Evolutionary conservation across 2,888 invertebrate genomes (phyloP), one percentile per base, ranked within the genome.

Genomic region (Cryptocheilus praepositus): DNA sequence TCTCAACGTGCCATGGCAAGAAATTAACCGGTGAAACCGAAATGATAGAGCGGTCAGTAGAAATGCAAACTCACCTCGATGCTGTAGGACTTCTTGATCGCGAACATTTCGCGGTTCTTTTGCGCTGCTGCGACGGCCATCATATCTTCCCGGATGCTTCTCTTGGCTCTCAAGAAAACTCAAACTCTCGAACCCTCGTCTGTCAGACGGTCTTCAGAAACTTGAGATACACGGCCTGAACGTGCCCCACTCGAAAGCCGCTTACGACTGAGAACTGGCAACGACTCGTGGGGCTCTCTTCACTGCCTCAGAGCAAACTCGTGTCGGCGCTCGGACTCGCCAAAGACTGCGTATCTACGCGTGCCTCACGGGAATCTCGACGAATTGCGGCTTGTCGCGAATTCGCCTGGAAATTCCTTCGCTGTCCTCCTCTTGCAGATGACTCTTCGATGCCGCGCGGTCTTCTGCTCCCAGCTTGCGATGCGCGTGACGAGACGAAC

Each of bases 51-150:
- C 0, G 18, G n/a, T n/a, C n/a, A n/a, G n/a, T n/a, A n/a, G n/a
- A n/a, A n/a, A n/a, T n/a, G n/a, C n/a, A 52, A 51, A 85, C 95
- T 94, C 91, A 97, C 97, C 95, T 97, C 97, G 90, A 97, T 96
- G 92, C 96, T 97, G 93, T 97, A 97, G 80, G 96, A 96, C 90
- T 97, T 97, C 92, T 97, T 97, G 92, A 97, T 97, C 89, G 97
- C 96, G 93, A 97, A 97, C 94, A 96, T 95, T 91, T 97, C 96
- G 89, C 97, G 94, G 91, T 96, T 97, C 91, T 96, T 96, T 91
- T 96, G 96, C 79, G 96, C 96, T 89, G 96, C 95, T 89, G 96
- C 95, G 87, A 96, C 95, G 90, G 95, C 95, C 94, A 96, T 96
- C 91, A 91, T 93, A 80, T 71, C 74, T 64, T 61, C 43, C n/a